Conservation (phyloP, 1,140 invertebrate genomes). For the Oncopeltus fasciatus region DNA sequence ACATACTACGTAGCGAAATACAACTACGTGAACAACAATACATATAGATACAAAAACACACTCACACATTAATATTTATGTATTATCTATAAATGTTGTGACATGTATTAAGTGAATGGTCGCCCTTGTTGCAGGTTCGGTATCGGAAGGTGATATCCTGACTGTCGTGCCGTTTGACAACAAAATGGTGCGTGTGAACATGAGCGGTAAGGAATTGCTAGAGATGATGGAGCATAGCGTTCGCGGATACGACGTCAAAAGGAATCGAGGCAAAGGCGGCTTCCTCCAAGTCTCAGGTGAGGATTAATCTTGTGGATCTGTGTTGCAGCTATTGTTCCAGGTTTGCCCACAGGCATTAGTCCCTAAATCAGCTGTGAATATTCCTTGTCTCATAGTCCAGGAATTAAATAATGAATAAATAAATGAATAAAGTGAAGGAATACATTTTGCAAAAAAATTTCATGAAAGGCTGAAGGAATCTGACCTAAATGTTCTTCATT, state of each 20-base stretch:
- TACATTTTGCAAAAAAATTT: conserved; percentile 25
- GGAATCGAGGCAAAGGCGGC: not conserved
- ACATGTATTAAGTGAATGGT: not conserved
- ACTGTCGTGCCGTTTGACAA: conserved; percentile 44
- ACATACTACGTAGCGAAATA: not conserved
- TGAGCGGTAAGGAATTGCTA: conserved; percentile 30
- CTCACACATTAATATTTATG: not conserved
- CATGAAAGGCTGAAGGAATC: not conserved
- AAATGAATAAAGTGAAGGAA: not conserved
- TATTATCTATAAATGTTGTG: not conserved
- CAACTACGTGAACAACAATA: not conserved
- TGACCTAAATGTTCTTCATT: not conserved
- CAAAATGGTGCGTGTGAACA: conserved; percentile 31
- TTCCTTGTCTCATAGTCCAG: not conserved
- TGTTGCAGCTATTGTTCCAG: not conserved
- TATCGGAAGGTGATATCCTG: conserved; percentile 40
- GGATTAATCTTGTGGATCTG: not conserved
- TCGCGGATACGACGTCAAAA: conserved; percentile 13
- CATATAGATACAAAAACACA: not conserved
- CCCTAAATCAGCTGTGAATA: not conserved
- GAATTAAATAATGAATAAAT: not conserved
- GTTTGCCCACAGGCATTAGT: too few relatives aligned
- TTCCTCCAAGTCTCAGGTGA: conserved; percentile 22
- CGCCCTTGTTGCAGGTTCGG: conserved; percentile 29
- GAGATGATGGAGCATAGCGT: conserved; percentile 19